phyloP scores from a whole-genome alignment of 2,113 vertebrate genomes.

The Empidonax alnorum region DNA sequence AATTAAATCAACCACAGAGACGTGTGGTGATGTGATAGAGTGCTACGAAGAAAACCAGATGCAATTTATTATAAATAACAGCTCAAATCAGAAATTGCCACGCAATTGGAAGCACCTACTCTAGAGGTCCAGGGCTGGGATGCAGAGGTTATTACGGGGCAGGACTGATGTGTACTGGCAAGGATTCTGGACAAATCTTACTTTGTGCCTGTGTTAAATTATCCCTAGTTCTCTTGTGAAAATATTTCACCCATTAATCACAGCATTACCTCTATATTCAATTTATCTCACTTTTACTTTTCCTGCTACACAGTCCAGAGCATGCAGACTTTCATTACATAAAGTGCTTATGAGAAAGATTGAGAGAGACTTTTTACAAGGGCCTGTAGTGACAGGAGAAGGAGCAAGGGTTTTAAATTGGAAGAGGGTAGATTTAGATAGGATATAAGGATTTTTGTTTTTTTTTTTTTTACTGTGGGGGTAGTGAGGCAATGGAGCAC shows the following conservation, averaged over 20 bases:
- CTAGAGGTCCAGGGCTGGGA: background rate
- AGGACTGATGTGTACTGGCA: background rate
- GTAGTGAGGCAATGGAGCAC: background rate
- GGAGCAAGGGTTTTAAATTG: background rate
- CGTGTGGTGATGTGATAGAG: background rate
- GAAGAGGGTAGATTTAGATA: background rate
- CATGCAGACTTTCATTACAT: fast-evolving
- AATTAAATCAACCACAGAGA: constrained; percentile 10
- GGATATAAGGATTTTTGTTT: background rate
- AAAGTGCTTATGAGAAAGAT: background rate
- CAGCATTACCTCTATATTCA: background rate
- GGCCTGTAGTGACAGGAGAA: background rate
- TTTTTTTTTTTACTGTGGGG: background rate
- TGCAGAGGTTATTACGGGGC: background rate
- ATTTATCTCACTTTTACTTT: background rate
- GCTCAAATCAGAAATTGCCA: background rate
- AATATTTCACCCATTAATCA: background rate
- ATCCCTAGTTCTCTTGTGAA: background rate
- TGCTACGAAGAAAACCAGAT: background rate
- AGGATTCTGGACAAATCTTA: background rate
- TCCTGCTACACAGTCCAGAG: background rate
- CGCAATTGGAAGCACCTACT: background rate
- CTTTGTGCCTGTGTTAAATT: background rate
- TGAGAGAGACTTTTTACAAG: background rate
- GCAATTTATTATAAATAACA: background rate